Base-by-base conservation (phyloP, 2,888 invertebrate genomes). In the Hesperia comma region DNA sequence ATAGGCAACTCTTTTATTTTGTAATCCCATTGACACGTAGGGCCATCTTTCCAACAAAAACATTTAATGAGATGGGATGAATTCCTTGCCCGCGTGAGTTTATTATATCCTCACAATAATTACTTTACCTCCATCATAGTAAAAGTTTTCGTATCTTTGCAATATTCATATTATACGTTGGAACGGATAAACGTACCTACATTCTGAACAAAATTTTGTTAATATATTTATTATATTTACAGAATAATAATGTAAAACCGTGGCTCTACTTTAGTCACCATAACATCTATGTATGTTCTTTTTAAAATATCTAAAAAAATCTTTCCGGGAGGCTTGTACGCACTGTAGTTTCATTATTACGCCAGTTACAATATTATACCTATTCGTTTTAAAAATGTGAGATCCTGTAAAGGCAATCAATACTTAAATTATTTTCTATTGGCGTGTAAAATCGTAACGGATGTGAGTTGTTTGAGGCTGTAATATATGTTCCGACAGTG, bases 381-480 rank as follows among this genome's bases (percentile, higher is more conserved):
- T 49, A 19, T 49, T 49, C 17, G 19, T 19, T 8, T 49, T 19
- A 12, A 49, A 19, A 49, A 19, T 72, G 69, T 67, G 72, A 73
- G 72, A 82, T 79, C 79, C 78, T 83, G 83, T 87, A 87, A n/a
- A 85, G 87, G 83, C 87, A 88, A 86, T 86, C 82, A 75, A 85
- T 89, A 55, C 5, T 12, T 15, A 89, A 51, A 90, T 91, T 88
- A 92, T 91, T 90, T 86, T 88, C 88, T 88, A 88, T 89, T 86
- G 83, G 82, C 68, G 74, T 76, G 82, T 78, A 80, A 81, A 85
- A 83, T 85, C 83, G 82, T 84, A 82, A 85, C 91, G 91, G 92
- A 91, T 90, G 87, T 80, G 79, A 88, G 91, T 84, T 80, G 86
- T 90, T 92, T 88, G 88, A 83, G 86, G 87, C 87, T 84, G 82